phyloP scores from a whole-genome alignment of 2,888 invertebrate genomes.

The Rhagonycha fulva region DNA sequence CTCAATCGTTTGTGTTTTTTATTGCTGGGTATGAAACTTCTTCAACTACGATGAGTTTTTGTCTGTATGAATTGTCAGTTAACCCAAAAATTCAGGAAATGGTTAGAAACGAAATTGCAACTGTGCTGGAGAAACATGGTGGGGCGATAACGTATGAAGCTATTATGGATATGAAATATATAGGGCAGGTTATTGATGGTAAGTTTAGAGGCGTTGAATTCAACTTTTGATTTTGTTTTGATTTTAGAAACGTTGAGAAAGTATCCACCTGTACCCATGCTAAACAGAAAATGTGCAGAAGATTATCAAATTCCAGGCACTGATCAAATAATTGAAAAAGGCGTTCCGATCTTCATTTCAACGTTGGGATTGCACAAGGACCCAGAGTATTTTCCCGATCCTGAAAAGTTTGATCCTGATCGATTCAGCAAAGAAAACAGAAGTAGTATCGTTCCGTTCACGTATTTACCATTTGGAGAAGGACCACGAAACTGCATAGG shows the following conservation, averaged over 20 bases:
- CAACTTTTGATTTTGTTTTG: not conserved
- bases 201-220: not conserved
- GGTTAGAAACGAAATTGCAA: conserved; percentile 51
- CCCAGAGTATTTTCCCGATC: conserved; percentile 20
- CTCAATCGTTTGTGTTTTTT: conserved; percentile 43
- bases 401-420: conserved; percentile 21
- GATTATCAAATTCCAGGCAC: conserved; percentile 16
- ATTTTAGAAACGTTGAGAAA: conserved; percentile 37
- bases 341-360: conserved; percentile 7
- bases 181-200: conserved; percentile 54
- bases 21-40: conserved; percentile 51
- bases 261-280: conserved; percentile 19
- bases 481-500: conserved; percentile 64
- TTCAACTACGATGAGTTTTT: conserved; percentile 52
- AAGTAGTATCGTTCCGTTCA: conserved; percentile 57
- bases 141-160: conserved; percentile 56
- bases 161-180: conserved; percentile 55
- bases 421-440: conserved; percentile 48
- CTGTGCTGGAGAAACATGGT: conserved; percentile 47
- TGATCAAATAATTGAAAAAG: conserved; percentile 10
- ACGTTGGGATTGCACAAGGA: conserved; percentile 15
- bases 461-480: conserved; percentile 63
- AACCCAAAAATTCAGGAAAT: conserved; percentile 55
- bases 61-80: conserved; percentile 57
- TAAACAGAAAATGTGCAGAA: conserved; percentile 6